Conservation (phyloP, 2,888 invertebrate species). For the Torymus aiolomorphi region DNA sequence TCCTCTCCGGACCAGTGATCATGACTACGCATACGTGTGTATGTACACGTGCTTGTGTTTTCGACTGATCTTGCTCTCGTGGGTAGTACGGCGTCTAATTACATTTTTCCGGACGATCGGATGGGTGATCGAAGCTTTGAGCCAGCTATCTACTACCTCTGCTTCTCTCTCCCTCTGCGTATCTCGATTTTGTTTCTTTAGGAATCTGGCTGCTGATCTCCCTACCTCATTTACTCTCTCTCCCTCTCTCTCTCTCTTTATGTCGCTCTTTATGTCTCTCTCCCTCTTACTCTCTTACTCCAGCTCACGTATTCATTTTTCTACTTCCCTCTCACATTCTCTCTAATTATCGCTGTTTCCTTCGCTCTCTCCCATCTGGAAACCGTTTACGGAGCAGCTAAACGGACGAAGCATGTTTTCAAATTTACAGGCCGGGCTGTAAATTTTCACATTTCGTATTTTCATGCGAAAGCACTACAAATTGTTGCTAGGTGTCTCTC, state of each 20-base stretch:
- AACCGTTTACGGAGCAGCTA: not conserved
- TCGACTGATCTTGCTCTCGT: not conserved
- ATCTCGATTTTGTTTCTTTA: too few relatives aligned
- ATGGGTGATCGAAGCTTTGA: constrained; percentile 34
- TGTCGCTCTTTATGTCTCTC: too few relatives aligned
- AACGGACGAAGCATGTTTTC: constrained; percentile 30
- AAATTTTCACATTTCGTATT: too few relatives aligned
- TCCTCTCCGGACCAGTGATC: too few relatives aligned
- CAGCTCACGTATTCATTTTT: not conserved
- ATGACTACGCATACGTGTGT: not conserved
- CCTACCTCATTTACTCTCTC: not conserved
- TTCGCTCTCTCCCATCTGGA: not conserved
- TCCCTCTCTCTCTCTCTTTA: not conserved
- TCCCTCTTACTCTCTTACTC: too few relatives aligned
- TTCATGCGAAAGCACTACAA: constrained; percentile 7
- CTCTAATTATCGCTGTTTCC: not conserved
- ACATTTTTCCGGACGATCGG: constrained; percentile 48
- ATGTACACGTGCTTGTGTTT: not conserved
- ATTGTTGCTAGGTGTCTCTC: not conserved
- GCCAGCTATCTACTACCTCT: not conserved
- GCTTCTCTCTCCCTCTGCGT: not conserved
- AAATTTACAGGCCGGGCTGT: constrained; percentile 12
- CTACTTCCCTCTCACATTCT: too few relatives aligned
- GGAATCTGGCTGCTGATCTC: too few relatives aligned
- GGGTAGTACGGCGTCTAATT: constrained; percentile 22